A percentile compares a stretch with the other conserved stretches of the same genome.
These are phyloP conservation scores for Passerina amoena DNA, from an alignment of 2,113 vertebrate genomes.

Conservation along the genomic window DNA sequence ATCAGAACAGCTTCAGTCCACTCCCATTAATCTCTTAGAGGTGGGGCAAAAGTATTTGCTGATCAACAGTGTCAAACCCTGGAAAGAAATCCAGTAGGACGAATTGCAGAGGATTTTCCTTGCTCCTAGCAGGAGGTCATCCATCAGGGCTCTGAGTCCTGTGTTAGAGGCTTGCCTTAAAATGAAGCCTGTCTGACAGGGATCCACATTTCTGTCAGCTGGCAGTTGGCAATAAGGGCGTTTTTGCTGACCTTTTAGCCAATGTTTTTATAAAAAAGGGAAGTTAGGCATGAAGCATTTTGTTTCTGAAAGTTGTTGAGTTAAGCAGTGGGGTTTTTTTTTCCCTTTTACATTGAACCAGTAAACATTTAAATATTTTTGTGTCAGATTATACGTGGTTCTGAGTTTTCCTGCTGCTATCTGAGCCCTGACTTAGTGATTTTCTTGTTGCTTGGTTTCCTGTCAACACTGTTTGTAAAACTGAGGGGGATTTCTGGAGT, in stretches of 20 bases:
- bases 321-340: background rate
- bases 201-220: background rate
- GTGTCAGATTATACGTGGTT: background rate
- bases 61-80: constrained; percentile 32
- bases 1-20: background rate
- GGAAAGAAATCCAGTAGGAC: constrained; percentile 27
- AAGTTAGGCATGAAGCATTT: background rate
- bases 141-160: background rate
- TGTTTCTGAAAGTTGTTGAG: background rate
- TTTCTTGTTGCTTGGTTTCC: background rate
- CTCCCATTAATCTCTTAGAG: constrained; percentile 20
- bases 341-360: background rate
- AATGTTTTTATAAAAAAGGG: background rate
- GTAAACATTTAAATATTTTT: background rate
- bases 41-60: constrained; percentile 38
- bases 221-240: background rate
- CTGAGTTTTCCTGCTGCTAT: background rate
- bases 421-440: background rate
- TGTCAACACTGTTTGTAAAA: background rate
- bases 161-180: background rate
- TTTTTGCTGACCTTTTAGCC: background rate
- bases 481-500: background rate
- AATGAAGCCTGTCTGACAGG: constrained; percentile 27
- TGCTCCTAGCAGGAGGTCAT: constrained; percentile 16
- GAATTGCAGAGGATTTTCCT: constrained; percentile 25